Conservation (phyloP, 2,113 vertebrate species). For the Tupaia tana region DNA sequence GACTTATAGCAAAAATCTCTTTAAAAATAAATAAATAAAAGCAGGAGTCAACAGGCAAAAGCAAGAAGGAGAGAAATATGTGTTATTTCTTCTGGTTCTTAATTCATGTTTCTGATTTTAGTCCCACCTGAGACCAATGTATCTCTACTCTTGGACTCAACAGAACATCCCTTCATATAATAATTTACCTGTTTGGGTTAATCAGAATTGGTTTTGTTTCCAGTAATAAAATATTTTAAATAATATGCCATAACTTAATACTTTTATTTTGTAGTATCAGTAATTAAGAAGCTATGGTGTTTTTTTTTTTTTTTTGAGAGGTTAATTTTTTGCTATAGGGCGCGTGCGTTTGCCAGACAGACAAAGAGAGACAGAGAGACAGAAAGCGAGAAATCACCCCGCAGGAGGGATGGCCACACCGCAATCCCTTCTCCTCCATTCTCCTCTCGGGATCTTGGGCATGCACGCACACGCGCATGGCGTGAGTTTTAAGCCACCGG, state of each 20-base stretch:
- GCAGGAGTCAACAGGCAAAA: not conserved
- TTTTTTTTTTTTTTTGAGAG: not conserved
- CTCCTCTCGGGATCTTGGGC: no score
- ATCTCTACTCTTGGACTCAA: not conserved
- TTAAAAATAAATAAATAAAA: no score
- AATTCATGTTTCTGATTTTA: not conserved
- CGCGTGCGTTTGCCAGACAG: no score
- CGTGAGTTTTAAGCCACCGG: no score
- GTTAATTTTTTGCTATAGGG: no score
- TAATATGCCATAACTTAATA: not conserved
- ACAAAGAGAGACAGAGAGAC: no score
- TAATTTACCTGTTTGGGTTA: not conserved
- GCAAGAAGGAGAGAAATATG: not conserved
- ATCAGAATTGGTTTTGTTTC: not conserved
- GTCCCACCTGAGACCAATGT: not conserved
- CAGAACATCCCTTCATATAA: not conserved
- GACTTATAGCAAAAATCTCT: no score
- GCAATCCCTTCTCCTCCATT: no score
- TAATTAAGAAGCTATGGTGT: not conserved
- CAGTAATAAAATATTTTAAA: conserved; percentile 23
- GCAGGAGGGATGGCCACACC: no score
- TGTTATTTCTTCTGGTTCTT: not conserved
- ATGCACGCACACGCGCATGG: no score
- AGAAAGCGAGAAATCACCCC: no score
- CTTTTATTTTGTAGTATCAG: conserved; percentile 10